Evolutionary conservation across 2,113 vertebrate species (phyloP).

Genomic region (Mesoclemmys tuberculata): DNA sequence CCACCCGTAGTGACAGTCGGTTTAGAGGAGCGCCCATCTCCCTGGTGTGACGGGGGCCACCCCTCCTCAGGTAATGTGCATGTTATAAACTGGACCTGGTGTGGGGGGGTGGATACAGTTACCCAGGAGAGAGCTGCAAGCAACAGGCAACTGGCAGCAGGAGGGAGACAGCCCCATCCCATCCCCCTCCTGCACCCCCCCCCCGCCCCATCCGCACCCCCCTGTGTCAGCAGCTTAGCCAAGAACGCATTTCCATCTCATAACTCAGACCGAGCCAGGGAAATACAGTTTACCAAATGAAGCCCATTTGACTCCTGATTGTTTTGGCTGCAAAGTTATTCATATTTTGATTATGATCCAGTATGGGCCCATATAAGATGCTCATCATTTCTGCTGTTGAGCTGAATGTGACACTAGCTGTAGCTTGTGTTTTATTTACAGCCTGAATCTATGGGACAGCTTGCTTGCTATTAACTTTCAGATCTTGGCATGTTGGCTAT

Average conservation of each 20-base stretch:
- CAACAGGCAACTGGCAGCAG: conserved; percentile 16
- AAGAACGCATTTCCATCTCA: background rate
- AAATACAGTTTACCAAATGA: background rate
- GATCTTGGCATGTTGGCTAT: background rate
- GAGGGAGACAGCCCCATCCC: too few relatives aligned
- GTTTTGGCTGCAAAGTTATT: background rate
- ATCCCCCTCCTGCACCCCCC: too few relatives aligned
- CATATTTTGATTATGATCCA: background rate
- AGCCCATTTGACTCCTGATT: background rate
- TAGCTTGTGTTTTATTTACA: background rate
- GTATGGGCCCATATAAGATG: background rate
- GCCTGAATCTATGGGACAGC: background rate
- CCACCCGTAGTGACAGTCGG: too few relatives aligned
- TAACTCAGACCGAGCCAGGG: background rate
- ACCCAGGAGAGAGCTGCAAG: background rate
- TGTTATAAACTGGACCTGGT: too few relatives aligned
- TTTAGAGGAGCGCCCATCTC: too few relatives aligned
- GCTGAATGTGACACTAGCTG: background rate
- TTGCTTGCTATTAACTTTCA: background rate
- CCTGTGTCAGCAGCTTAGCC: background rate
- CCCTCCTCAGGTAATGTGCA: background rate
- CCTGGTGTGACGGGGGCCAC: background rate
- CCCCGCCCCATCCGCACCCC: too few relatives aligned
- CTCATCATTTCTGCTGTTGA: background rate
- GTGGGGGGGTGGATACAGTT: too few relatives aligned